phyloP scores from a whole-genome alignment of 2,888 invertebrate species.

The Drosophila testacea region DNA sequence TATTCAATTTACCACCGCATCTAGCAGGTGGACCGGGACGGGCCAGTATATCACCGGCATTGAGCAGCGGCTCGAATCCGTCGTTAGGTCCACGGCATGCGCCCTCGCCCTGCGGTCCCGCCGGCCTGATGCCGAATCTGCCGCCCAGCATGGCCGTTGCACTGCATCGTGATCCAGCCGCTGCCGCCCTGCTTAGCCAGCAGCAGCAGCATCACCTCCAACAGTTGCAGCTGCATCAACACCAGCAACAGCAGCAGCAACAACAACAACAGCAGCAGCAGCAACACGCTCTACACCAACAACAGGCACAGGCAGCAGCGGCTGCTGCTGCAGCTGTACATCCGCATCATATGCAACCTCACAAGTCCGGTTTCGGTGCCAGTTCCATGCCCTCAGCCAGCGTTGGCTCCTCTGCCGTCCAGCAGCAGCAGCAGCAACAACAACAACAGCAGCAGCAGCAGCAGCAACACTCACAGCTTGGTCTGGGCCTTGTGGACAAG shows the following conservation, averaged over 20 bases:
- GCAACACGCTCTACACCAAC: slow-evolving; percentile 73
- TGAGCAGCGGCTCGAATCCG: slow-evolving; percentile 84
- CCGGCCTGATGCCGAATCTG: slow-evolving; percentile 77
- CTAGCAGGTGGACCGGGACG: slow-evolving; percentile 81
- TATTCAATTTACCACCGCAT: slow-evolving; percentile 83
- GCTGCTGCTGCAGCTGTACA: slow-evolving; percentile 44
- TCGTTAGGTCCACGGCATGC: slow-evolving; percentile 76
- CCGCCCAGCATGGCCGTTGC: slow-evolving; percentile 83
- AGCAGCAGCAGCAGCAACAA: slow-evolving; percentile 53
- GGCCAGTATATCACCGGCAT: slow-evolving; percentile 84
- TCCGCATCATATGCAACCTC: slow-evolving; percentile 61
- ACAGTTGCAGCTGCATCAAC: slow-evolving; percentile 76
- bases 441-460: slow-evolving; percentile 52
- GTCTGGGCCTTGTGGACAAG: slow-evolving; percentile 45
- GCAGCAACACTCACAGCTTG: slow-evolving; percentile 28
- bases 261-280: slow-evolving; percentile 73
- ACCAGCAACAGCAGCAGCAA: slow-evolving; percentile 76
- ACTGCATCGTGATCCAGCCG: slow-evolving; percentile 78
- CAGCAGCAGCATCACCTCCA: slow-evolving; percentile 79
- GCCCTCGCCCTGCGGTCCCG: slow-evolving; percentile 80
- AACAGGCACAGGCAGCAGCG: slow-evolving; percentile 55
- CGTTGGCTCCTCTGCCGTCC: slow-evolving; percentile 41
- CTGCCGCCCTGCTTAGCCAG: slow-evolving; percentile 72
- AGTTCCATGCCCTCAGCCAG: slow-evolving; percentile 68
- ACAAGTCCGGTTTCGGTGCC: slow-evolving; percentile 76